Evolutionary conservation across 2,113 vertebrate species (phyloP).

Genomic region (Pimephales promelas): DNA sequence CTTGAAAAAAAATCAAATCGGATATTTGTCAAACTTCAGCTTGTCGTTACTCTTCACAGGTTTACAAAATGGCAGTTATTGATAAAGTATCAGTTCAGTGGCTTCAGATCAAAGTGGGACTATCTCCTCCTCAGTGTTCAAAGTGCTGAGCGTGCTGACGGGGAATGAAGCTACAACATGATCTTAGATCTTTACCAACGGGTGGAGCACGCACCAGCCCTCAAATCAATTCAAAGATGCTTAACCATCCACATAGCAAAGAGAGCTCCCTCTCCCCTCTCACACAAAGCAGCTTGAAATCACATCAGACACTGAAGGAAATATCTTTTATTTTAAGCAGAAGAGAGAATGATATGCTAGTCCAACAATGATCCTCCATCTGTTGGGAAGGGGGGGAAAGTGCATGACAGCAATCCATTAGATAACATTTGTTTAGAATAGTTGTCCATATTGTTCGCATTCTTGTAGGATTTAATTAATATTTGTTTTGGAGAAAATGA

Average conservation of each 20-base stretch:
- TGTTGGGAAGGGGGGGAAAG: not conserved
- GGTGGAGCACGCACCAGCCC: not conserved
- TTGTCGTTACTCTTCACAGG: not conserved
- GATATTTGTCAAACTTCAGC: slow-evolving; percentile 39
- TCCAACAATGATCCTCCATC: slow-evolving; percentile 15
- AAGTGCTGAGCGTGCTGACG: slow-evolving; percentile 42
- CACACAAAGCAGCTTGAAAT: slow-evolving; percentile 23
- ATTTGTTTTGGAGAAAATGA: slow-evolving; percentile 3
- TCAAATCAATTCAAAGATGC: slow-evolving; percentile 44
- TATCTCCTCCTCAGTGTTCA: not conserved
- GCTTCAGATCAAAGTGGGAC: slow-evolving; percentile 40
- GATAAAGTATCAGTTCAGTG: slow-evolving; percentile 45
- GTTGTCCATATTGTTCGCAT: not conserved
- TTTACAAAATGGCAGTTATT: slow-evolving; percentile 33
- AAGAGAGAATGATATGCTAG: not conserved
- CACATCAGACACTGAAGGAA: not conserved
- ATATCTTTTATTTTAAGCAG: not conserved
- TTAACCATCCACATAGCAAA: slow-evolving; percentile 28
- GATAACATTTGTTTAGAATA: slow-evolving; percentile 19
- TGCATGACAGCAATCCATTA: slow-evolving; percentile 17
- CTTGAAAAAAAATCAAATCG: slow-evolving; percentile 3
- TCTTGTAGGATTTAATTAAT: not conserved
- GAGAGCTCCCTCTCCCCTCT: slow-evolving; percentile 26
- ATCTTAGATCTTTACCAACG: slow-evolving; percentile 24
- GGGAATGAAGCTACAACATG: slow-evolving; percentile 16